phyloP scores from a whole-genome alignment of 2,888 invertebrate species.

The Heliconius charithonia region DNA sequence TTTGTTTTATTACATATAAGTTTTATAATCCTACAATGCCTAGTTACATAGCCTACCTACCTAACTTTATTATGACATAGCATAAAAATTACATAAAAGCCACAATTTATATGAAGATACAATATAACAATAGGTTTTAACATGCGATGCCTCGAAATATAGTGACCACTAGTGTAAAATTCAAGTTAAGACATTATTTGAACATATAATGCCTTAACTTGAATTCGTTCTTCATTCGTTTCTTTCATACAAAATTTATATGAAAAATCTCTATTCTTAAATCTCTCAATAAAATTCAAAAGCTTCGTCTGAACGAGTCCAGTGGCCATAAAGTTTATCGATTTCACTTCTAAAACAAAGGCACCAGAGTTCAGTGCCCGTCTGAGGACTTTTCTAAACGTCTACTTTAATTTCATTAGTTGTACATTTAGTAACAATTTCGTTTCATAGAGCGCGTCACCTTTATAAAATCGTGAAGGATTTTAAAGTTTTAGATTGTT shows the following conservation, averaged over 20 bases:
- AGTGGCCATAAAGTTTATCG: constrained; percentile 25
- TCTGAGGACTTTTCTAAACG: constrained; percentile 28
- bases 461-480: neutral
- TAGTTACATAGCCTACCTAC: neutral
- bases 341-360: constrained; percentile 21
- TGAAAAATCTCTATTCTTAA: constrained; percentile 12
- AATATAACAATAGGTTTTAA: neutral
- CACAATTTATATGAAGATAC: neutral
- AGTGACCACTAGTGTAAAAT: neutral
- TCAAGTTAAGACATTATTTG: neutral
- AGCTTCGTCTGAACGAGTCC: constrained; percentile 11
- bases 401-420: constrained; percentile 29
- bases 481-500: neutral
- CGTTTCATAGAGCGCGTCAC: neutral
- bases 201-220: neutral
- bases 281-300: constrained; percentile 32
- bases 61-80: no score
- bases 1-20: no score
- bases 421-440: constrained; percentile 12
- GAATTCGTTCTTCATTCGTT: neutral
- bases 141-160: neutral
- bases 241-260: constrained; percentile 1
- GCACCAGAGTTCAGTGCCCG: constrained; percentile 29
- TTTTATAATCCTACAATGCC: neutral
- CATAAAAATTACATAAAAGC: neutral